Base-by-base conservation (phyloP, 2,113 vertebrate species). In the Campylorhamphus procurvoides region DNA sequence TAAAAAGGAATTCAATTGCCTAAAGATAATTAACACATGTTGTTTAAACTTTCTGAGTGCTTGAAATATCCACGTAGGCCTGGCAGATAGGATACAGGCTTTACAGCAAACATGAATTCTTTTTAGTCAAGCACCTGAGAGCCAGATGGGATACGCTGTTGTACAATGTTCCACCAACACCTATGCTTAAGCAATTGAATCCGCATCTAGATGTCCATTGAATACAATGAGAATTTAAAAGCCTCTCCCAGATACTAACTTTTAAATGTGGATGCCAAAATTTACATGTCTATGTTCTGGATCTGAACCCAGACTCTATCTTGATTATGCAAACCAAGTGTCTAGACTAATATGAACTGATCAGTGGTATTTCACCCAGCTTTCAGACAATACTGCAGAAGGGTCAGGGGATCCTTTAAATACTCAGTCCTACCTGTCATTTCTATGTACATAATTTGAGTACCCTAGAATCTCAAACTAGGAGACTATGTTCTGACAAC, bases 161-260 rank as follows among this genome's bases (percentile, higher is more conserved):
- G 14, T 49, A 29, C 9, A 42, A 8, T 7, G 3, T 53, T 71
- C 9, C 25, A 58, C 4, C 14, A 8, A 59, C 39, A n/a, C 4
- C 37, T 75, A 7, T 39, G 18, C 33, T 71, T 46, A 62, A 71
- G 5, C 31, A 67, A 27, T 25, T 46, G 46, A 58, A 81, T 62
- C 28, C 19, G 63, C 17, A 81, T 7, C 24, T n/a, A 58, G 55
- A 49, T 0, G 0, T 35, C 18, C 9, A 40, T 1, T 69, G 12
- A 77, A 35, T 69, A 35, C 10, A 69, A 23, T 11, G 14, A 23
- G n/a, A 86, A 72, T 67, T 56, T 40, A 25, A 64, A 66, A 78
- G 27, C 4, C 4, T n/a, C 3, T 62, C 11, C 58, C 37, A 40
- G 3, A 13, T 11, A 12, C 3, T 67, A 44, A 24, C 7, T 71